Evolutionary conservation across 1,140 invertebrate genomes (phyloP).

Genomic region (Galleria mellonella): DNA sequence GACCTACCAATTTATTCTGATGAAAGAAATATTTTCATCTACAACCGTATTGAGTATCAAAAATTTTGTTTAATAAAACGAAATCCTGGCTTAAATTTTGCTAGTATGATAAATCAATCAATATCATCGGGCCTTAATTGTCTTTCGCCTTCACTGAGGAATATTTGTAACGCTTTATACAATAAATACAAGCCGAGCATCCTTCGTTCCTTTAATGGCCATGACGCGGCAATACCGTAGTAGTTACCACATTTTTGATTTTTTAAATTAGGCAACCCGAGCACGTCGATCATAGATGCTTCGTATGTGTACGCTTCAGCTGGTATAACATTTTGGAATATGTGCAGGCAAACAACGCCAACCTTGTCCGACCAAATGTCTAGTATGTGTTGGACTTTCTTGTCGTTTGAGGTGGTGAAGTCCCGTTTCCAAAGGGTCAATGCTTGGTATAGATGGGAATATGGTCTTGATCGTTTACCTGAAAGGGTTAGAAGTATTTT

Average conservation of each 20-base stretch:
- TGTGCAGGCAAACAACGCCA: slow-evolving; percentile 92
- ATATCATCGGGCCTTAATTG: slow-evolving; percentile 83
- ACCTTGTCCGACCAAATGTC: slow-evolving; percentile 89
- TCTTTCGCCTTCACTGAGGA: slow-evolving; percentile 89
- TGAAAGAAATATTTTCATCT: too few relatives aligned
- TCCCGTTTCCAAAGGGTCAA: slow-evolving; percentile 75
- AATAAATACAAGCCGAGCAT: slow-evolving; percentile 89
- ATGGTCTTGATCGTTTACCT: slow-evolving; percentile 88
- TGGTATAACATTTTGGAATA: slow-evolving; percentile 93
- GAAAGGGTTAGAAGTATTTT: slow-evolving; percentile 52
- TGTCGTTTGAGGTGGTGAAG: slow-evolving; percentile 56
- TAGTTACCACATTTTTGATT: slow-evolving; percentile 90
- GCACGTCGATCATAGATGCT: slow-evolving; percentile 93
- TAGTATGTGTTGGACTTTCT: slow-evolving; percentile 87
- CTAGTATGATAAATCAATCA: slow-evolving; percentile 27
- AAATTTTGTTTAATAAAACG: too few relatives aligned
- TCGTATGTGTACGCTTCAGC: slow-evolving; percentile 95
- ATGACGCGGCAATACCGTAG: slow-evolving; percentile 86
- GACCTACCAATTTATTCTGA: too few relatives aligned
- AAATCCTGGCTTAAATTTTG: too few relatives aligned
- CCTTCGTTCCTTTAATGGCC: slow-evolving; percentile 81
- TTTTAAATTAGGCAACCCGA: slow-evolving; percentile 85
- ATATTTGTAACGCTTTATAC: slow-evolving; percentile 88
- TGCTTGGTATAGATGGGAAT: slow-evolving; percentile 93
- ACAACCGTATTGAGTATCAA: too few relatives aligned